Evolutionary conservation across 2,797 vertebrate species (phyloP).

Genomic region (Cebuella pygmaea): DNA sequence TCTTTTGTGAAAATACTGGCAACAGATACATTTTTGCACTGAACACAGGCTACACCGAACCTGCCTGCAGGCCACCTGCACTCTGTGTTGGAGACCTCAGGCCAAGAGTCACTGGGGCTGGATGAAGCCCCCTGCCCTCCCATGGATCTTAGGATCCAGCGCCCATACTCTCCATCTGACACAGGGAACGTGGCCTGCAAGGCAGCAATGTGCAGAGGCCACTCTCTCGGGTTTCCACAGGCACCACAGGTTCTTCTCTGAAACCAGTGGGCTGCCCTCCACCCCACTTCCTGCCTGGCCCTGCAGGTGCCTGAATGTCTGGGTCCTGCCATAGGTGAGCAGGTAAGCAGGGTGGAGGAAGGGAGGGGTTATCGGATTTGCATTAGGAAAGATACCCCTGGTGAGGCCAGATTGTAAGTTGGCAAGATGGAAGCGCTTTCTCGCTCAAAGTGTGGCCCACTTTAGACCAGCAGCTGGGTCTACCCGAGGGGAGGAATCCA

Average conservation of each 20-base stretch:
- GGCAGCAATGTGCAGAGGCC: background rate
- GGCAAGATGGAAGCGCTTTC: rapidly evolving
- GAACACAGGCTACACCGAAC: too few relatives aligned
- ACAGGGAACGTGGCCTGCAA: rapidly evolving
- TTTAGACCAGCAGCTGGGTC: background rate
- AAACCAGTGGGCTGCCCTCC: too few relatives aligned
- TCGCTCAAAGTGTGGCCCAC: background rate
- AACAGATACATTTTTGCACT: background rate
- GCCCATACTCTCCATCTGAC: rapidly evolving
- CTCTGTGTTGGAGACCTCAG: rapidly evolving
- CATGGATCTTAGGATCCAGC: rapidly evolving
- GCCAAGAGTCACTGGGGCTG: background rate
- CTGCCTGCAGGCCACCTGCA: background rate
- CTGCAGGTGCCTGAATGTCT: background rate
- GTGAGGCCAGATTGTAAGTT: too few relatives aligned
- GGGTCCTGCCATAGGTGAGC: background rate
- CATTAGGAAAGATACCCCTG: background rate
- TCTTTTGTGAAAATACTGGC: background rate
- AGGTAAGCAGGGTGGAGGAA: background rate
- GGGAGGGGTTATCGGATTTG: background rate
- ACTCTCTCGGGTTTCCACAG: rapidly evolving
- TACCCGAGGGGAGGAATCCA: background rate
- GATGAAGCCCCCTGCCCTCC: background rate
- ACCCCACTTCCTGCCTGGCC: background rate
- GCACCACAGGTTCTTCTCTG: background rate